These are phyloP conservation scores for Caenorhabditis parvicauda DNA, from an alignment of 2,888 invertebrate species.

Conservation along the genomic window DNA sequence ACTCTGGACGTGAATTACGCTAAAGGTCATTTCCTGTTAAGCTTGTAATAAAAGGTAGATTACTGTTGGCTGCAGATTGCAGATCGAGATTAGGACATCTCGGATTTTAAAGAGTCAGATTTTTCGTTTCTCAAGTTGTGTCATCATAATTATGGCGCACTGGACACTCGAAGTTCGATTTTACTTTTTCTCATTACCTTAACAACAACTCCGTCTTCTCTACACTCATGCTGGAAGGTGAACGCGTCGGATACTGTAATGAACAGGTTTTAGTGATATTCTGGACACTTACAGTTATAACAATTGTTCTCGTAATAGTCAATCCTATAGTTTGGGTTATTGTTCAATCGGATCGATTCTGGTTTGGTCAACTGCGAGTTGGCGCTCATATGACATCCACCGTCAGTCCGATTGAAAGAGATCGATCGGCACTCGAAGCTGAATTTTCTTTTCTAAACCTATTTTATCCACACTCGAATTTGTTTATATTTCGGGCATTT, in stretches of 20 bases:
- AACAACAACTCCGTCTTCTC: slow-evolving; percentile 54
- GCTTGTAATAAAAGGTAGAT: too few relatives aligned
- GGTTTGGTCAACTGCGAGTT: slow-evolving; percentile 62
- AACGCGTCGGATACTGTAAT: slow-evolving; percentile 58
- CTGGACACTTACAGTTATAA: slow-evolving; percentile 53
- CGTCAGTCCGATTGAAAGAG: slow-evolving; percentile 62
- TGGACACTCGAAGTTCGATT: too few relatives aligned
- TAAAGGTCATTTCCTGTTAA: too few relatives aligned
- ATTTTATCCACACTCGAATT: neutral
- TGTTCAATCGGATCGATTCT: slow-evolving; percentile 57
- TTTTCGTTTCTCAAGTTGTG: too few relatives aligned
- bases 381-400: slow-evolving; percentile 57
- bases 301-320: slow-evolving; percentile 63
- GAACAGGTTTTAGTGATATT: neutral
- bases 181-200: slow-evolving; percentile 41
- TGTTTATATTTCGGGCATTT: neutral
- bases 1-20: too few relatives aligned
- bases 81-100: too few relatives aligned
- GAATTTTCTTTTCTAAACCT: slow-evolving; percentile 4
- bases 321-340: slow-evolving; percentile 62
- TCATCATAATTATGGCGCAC: too few relatives aligned
- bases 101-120: too few relatives aligned
- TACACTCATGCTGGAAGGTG: slow-evolving; percentile 56
- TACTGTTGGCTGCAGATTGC: too few relatives aligned
- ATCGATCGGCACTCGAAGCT: slow-evolving; percentile 57